Conservation (phyloP, 1,140 invertebrate genomes). For the Anastrepha ludens region DNA sequence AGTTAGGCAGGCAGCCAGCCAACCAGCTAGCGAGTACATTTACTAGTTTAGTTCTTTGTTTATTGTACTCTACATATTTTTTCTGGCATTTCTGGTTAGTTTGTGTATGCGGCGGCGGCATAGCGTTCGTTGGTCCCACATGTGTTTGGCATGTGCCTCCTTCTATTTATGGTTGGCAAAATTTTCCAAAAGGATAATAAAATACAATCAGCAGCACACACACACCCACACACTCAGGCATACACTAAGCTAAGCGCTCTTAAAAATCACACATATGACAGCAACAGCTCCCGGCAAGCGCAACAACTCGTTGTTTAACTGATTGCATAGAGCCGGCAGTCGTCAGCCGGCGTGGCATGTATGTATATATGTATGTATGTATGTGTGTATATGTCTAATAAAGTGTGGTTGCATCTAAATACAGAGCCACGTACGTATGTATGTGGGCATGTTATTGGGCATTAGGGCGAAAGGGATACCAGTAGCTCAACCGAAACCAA, state of each 20-base stretch:
- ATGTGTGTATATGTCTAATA: neutral
- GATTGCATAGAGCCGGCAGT: conserved; percentile 15
- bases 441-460: neutral
- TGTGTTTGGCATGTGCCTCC: conserved; percentile 32
- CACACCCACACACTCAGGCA: no score
- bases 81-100: neutral
- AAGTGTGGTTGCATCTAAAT: no score
- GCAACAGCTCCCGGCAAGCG: conserved; percentile 41
- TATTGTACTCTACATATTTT: conserved; percentile 19
- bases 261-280: conserved; percentile 32
- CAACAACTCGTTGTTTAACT: conserved; percentile 47
- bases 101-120: neutral
- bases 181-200: conserved; percentile 45
- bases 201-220: conserved; percentile 9
- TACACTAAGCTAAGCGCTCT: neutral
- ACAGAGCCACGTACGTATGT: neutral
- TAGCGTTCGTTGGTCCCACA: conserved; percentile 39
- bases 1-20: neutral
- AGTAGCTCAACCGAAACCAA: neutral
- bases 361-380: neutral
- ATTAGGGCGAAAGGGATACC: conserved; percentile 2
- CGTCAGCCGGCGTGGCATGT: neutral
- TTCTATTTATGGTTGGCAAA: conserved; percentile 25
- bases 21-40: neutral
- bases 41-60: conserved; percentile 40